Evolutionary conservation across 2,797 vertebrate species (phyloP).

Genomic region (Anguilla obscura): DNA sequence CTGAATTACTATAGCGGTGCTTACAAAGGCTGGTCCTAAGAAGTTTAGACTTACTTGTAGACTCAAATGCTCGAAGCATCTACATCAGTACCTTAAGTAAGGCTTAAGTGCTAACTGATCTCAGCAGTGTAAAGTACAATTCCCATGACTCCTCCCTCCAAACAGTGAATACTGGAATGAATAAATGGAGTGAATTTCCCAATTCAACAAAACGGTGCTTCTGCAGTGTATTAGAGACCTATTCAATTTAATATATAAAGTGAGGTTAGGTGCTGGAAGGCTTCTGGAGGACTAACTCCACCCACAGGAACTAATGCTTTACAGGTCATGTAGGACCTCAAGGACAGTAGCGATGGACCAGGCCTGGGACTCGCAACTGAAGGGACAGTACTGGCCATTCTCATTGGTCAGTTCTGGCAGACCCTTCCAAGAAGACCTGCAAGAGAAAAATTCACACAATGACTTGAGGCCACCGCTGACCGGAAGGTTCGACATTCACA

Average conservation of each 20-base stretch:
- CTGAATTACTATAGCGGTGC: background rate
- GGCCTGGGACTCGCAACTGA: constrained; percentile 96
- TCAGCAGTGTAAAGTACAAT: constrained; percentile 3
- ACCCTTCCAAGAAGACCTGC: constrained; percentile 93
- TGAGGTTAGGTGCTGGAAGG: constrained; percentile 10
- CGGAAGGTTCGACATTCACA: background rate
- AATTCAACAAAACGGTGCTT: constrained; percentile 19
- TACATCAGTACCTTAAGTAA: background rate
- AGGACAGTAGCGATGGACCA: constrained; percentile 87
- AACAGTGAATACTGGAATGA: background rate
- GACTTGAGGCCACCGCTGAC: background rate
- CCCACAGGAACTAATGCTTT: constrained; percentile 36
- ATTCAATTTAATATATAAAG: background rate
- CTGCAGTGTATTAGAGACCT: background rate
- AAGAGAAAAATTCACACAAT: constrained; percentile 6
- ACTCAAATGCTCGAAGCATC: background rate
- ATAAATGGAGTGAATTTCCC: constrained; percentile 5
- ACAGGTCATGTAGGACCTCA: constrained; percentile 88
- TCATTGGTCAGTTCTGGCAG: constrained; percentile 96
- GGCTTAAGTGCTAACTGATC: background rate
- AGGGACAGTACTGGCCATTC: constrained; percentile 87
- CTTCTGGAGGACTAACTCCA: background rate
- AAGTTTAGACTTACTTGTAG: background rate
- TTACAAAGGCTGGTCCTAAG: background rate
- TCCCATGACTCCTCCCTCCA: background rate